These are phyloP conservation scores for Polylopha cassiicola DNA, from an alignment of 2,888 invertebrate species.

Conservation along the genomic window DNA sequence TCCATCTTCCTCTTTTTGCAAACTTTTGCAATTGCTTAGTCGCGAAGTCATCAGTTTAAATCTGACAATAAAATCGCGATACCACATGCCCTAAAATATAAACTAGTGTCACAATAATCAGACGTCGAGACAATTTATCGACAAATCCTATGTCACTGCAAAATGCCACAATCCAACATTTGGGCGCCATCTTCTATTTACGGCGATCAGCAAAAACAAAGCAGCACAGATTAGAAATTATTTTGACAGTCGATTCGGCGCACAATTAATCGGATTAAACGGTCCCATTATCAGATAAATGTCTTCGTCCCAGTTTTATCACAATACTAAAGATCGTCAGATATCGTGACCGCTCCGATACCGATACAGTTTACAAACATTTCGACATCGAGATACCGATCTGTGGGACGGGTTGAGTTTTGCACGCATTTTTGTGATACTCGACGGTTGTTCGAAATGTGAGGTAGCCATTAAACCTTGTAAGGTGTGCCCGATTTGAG, in stretches of 20 bases:
- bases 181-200: slow-evolving; percentile 6
- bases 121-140: slow-evolving; percentile 13
- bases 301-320: slow-evolving; percentile 44
- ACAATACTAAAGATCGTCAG: slow-evolving; percentile 36
- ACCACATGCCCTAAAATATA: too few species aligned
- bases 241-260: slow-evolving; percentile 21
- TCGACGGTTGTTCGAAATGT: slow-evolving; percentile 3
- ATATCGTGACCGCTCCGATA: slow-evolving; percentile 51
- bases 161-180: slow-evolving; percentile 18
- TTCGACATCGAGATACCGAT: slow-evolving; percentile 68
- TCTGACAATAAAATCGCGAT: too few species aligned
- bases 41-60: too few species aligned
- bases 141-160: slow-evolving; percentile 7
- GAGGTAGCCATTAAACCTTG: slow-evolving; percentile 3
- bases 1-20: too few species aligned
- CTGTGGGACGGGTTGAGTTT: slow-evolving; percentile 30
- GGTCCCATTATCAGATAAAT: slow-evolving; percentile 30
- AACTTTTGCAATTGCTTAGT: too few species aligned
- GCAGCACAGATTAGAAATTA: slow-evolving; percentile 19
- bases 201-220: slow-evolving; percentile 21
- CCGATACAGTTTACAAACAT: slow-evolving; percentile 71
- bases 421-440: slow-evolving; percentile 15
- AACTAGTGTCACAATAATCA: too few species aligned
- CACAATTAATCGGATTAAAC: slow-evolving; percentile 27
- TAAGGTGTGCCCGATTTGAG: slow-evolving; percentile 4